Evolutionary conservation across 1,140 invertebrate species (phyloP), one percentile per base, ranked within the genome.

Genomic region (Popillia japonica): DNA sequence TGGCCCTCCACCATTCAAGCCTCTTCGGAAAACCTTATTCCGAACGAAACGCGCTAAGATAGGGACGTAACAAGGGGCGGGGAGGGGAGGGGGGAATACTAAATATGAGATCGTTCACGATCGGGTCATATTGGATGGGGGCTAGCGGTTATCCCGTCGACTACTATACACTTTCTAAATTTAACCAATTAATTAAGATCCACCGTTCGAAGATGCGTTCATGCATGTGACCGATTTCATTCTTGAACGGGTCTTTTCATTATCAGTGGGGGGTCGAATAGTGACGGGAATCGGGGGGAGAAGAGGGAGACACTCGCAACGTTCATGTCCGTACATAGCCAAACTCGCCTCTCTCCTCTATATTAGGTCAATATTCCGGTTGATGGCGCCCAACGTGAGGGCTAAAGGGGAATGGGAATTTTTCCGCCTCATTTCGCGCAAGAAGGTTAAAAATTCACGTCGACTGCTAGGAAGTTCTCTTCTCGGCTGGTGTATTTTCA

Each of bases 141-240:
- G 61, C 11, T 76, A 17, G 20, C 42, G 72, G 14, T 42, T 55
- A 55, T 55, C 41, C 23, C 41, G 11, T 74, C 72, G 34, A 74
- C 64, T 27, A 74, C 64, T 22, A 41, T 40, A 55, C 77, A 34
- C 40, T 64, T 79, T 78, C 75, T 75, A 77, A 78, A 77, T 77
- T 76, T 77, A 59, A 72, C 78, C 79, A 80, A 80, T 80, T 80
- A 80, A 80, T 80, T 80, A 80, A 78, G 76, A 76, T 78, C 79
- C 61, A 68, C 61, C 22, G 23, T 74, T 76, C 77, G 59, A 44
- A 75, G 78, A 80, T 42, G 61, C 76, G 68, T 68, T 77, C 75
- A 79, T 68, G 72, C 78, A 75, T 61, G 72, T 75, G 72, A 79
- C 76, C 78, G 78, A 80, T 80, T 80, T 80, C 74, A 79, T 79